Conservation (phyloP, 2,888 invertebrate genomes). For the Heliconius hortense region DNA sequence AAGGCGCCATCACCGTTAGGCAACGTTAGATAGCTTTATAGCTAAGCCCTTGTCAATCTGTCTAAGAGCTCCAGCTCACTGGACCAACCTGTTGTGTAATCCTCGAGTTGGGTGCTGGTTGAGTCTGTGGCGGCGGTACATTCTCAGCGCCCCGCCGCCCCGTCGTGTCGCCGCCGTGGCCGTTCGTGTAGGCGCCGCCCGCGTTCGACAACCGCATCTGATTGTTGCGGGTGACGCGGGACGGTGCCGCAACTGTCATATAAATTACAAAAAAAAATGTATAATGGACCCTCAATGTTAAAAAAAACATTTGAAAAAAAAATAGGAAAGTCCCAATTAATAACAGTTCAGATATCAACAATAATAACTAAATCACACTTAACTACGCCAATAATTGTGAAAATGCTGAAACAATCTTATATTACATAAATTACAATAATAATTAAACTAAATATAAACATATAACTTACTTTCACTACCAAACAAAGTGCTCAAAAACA, state of each 20-base stretch:
- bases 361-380: no score
- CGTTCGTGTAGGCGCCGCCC: slow-evolving; percentile 79
- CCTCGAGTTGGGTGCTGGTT: slow-evolving; percentile 63
- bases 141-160: slow-evolving; percentile 84
- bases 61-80: not conserved
- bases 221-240: slow-evolving; percentile 77
- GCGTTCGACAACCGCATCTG: slow-evolving; percentile 81
- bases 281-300: no score
- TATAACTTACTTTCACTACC: not conserved
- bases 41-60: no score
- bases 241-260: slow-evolving; percentile 60
- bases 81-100: slow-evolving; percentile 71
- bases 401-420: slow-evolving; percentile 31
- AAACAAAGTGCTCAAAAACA: slow-evolving; percentile 27
- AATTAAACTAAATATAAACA: not conserved
- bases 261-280: not conserved
- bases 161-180: slow-evolving; percentile 82
- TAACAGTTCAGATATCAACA: no score
- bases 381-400: slow-evolving; percentile 19
- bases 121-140: slow-evolving; percentile 80
- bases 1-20: no score
- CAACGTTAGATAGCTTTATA: no score
- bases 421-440: not conserved
- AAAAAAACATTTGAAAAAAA: no score
- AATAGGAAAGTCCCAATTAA: no score